Conservation (phyloP, 2,797 vertebrate species). For the Cirrhinus mrigala region DNA sequence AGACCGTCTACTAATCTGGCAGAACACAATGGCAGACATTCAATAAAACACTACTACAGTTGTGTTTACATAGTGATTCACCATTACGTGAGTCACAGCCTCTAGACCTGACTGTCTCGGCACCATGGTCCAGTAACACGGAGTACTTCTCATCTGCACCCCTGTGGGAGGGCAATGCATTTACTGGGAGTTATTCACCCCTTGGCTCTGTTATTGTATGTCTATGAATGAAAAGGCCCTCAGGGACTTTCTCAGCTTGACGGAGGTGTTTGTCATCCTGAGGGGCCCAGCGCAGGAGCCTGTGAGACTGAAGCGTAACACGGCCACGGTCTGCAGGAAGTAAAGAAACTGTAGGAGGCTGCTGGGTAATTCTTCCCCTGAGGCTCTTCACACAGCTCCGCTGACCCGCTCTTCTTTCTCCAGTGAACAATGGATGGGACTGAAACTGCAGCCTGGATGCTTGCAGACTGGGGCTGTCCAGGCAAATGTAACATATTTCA, state of each 20-base stretch:
- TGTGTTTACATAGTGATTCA: slow-evolving; percentile 47
- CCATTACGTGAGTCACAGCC: slow-evolving; percentile 9
- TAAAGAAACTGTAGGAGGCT: slow-evolving; percentile 54
- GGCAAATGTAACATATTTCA: slow-evolving; percentile 38
- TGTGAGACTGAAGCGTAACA: slow-evolving; percentile 49
- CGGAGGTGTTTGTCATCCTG: slow-evolving; percentile 61
- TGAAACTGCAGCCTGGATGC: slow-evolving; percentile 29
- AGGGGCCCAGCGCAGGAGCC: slow-evolving; percentile 47
- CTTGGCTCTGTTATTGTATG: slow-evolving; percentile 52
- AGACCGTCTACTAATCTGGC: slow-evolving; percentile 7
- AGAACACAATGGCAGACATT: slow-evolving; percentile 11
- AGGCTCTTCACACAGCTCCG: slow-evolving; percentile 56
- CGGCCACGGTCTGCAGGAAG: slow-evolving; percentile 54
- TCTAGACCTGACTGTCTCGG: slow-evolving; percentile 28
- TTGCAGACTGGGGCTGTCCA: slow-evolving; percentile 4
- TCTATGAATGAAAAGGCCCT: slow-evolving; percentile 58
- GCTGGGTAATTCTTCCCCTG: slow-evolving; percentile 60
- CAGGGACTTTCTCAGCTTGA: slow-evolving; percentile 48
- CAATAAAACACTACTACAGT: slow-evolving; percentile 34
- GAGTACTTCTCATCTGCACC: slow-evolving; percentile 50
- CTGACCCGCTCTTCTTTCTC: slow-evolving; percentile 60
- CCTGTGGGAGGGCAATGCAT: slow-evolving; percentile 47
- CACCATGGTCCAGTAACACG: slow-evolving; percentile 38
- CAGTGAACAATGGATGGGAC: slow-evolving; percentile 43
- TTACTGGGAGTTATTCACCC: slow-evolving; percentile 50